Conservation (phyloP, 2,113 vertebrate genomes). For the Heliornis fulica region DNA sequence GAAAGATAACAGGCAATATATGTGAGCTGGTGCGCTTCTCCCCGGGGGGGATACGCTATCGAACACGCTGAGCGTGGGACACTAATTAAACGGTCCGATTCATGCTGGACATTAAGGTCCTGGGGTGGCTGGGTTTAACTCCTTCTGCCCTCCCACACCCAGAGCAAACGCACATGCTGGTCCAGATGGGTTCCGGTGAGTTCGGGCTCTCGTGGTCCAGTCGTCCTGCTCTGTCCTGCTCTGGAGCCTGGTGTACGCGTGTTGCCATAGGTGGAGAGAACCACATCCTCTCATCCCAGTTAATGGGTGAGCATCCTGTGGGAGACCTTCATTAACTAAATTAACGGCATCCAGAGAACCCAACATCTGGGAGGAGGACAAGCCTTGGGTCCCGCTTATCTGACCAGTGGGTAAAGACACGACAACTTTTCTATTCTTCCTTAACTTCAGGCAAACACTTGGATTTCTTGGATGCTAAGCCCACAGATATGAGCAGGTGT, state of each 20-base stretch:
- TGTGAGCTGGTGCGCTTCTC: constrained; percentile 46
- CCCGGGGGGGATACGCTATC: constrained; percentile 56
- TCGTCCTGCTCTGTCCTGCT: accelerated
- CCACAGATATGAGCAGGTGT: accelerated
- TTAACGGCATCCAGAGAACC: accelerated
- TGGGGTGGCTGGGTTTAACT: background rate
- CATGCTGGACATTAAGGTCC: background rate
- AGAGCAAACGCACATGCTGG: accelerated
- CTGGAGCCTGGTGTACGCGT: accelerated
- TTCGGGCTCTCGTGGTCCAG: background rate
- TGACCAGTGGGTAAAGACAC: accelerated
- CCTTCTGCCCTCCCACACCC: background rate
- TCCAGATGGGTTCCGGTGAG: background rate
- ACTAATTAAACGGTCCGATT: constrained; percentile 54
- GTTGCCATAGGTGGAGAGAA: accelerated
- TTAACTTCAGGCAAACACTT: background rate
- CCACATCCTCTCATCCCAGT: accelerated
- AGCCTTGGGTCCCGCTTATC: background rate
- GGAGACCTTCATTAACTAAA: background rate
- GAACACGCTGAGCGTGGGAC: constrained; percentile 33
- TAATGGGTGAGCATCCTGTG: accelerated
- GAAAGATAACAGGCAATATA: constrained; percentile 73
- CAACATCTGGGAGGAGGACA: no score
- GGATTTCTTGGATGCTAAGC: background rate
- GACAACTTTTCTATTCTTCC: accelerated